Evolutionary conservation across 1,140 invertebrate species (phyloP), one percentile per base, ranked within the genome.

Genomic region (Lepidurus couesii): DNA sequence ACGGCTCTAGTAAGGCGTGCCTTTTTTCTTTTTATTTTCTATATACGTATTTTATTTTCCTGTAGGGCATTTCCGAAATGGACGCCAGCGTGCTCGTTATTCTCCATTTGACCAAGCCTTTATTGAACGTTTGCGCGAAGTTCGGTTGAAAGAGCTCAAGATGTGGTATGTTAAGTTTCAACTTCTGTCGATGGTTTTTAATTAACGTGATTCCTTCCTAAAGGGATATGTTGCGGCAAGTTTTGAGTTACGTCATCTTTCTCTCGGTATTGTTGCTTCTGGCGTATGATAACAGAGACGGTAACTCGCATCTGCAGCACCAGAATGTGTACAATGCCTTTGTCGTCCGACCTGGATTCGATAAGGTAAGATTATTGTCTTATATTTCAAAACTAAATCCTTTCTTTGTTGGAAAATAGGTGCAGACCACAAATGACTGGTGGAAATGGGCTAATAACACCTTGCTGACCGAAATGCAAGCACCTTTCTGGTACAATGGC

Each of bases 401-500:
- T 26, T 47, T 45, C 78, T 43, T 81, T 79, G 47, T 47, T 43
- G 74, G 4, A 75, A 21, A 65, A 34, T 53, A 81, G 80, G 78
- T 83, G 5, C 43, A 16, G 9, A 80, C 80, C 42, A 26, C 81
- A 7, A 78, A 80, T 73, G 79, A 79, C n/a, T 81, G 80, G 79
- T 89, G 87, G 86, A 82, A 80, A n/a, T 89, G 87, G 87, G 81
- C 84, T 11, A 81, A 84, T 34, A 82, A 84, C 8, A 85, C 84
- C 7, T 80, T 89, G 74, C 79, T 88, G 7, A 84, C 85, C 13
- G 84, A 85, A 44, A 75, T 89, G 10, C 81, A 85, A 75, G 85
- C 87, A 7, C 83, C 84, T 0, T 83, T 83, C 13, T 88, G 87
- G 83, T 89, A 89, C 82, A 89, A 88, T 81, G 84, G 85, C 47